A percentile compares a stretch with the other conserved stretches of the same genome.
These are phyloP conservation scores for Prosapia bicincta DNA, from an alignment of 2,888 invertebrate genomes.

Conservation along the genomic window DNA sequence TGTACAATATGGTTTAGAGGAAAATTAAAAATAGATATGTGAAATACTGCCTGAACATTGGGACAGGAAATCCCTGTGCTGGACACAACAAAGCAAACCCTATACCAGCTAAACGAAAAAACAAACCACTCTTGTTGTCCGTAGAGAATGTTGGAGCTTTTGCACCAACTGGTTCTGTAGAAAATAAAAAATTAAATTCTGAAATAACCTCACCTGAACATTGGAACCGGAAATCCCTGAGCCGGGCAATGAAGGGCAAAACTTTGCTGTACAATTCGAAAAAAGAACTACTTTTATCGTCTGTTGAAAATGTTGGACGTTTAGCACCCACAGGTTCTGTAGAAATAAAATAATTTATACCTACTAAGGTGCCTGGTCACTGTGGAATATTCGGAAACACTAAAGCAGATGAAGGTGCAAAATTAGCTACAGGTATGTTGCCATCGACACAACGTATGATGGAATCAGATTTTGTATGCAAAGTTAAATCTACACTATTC, in stretches of 20 bases:
- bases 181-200: not conserved
- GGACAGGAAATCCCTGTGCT: conserved; percentile 47
- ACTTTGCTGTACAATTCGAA: conserved; percentile 33
- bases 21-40: no score
- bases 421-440: no score
- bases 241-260: conserved; percentile 60
- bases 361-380: no score
- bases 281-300: conserved; percentile 48
- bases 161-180: conserved; percentile 49
- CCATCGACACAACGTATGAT: no score
- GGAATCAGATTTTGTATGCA: no score
- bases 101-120: conserved; percentile 52
- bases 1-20: no score
- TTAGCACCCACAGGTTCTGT: conserved; percentile 54
- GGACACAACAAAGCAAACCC: conserved; percentile 52
- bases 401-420: no score
- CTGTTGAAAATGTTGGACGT: conserved; percentile 57
- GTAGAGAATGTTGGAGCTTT: conserved; percentile 59
- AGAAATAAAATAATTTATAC: no score
- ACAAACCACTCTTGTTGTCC: conserved; percentile 55
- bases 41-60: conserved; percentile 44
- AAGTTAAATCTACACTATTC: no score
- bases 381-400: no score
- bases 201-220: conserved; percentile 42
- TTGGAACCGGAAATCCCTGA: conserved; percentile 48